Percentiles rank a stretch among this genome's conserved stretches.
These are phyloP conservation scores for Synergus umbraculus DNA, from an alignment of 2,888 invertebrate genomes.

Conservation along the genomic window DNA sequence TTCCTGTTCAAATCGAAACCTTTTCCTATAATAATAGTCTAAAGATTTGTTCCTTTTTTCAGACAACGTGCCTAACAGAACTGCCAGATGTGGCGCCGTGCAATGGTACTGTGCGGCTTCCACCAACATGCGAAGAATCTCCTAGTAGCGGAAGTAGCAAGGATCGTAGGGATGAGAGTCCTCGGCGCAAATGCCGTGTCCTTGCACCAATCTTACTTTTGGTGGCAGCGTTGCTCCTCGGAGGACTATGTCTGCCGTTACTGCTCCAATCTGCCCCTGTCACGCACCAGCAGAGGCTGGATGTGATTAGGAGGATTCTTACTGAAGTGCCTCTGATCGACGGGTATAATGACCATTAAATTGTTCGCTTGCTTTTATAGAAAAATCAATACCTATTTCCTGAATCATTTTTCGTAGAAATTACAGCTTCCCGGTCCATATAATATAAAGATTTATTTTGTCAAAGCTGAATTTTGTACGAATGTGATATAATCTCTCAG, in stretches of 20 bases:
- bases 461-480: no score
- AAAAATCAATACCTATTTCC: no score
- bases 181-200: constrained; percentile 73
- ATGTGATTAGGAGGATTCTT: constrained; percentile 83
- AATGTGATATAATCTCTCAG: no score
- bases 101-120: constrained; percentile 74
- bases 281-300: constrained; percentile 82
- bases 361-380: no score
- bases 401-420: no score
- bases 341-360: constrained; percentile 82
- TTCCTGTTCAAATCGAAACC: no score
- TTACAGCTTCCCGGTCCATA: no score
- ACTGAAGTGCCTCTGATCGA: constrained; percentile 86
- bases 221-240: constrained; percentile 72
- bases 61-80: constrained; percentile 78
- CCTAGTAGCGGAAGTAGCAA: constrained; percentile 76
- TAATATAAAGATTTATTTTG: no score
- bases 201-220: constrained; percentile 73
- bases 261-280: constrained; percentile 75
- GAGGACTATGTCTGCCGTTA: constrained; percentile 76
- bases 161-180: constrained; percentile 70
- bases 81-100: constrained; percentile 77
- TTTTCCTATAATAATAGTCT: no score
- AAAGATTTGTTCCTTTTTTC: constrained; percentile 49
- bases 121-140: constrained; percentile 75